phyloP scores from a whole-genome alignment of 2,113 vertebrate species.

The Mesocricetus auratus region DNA sequence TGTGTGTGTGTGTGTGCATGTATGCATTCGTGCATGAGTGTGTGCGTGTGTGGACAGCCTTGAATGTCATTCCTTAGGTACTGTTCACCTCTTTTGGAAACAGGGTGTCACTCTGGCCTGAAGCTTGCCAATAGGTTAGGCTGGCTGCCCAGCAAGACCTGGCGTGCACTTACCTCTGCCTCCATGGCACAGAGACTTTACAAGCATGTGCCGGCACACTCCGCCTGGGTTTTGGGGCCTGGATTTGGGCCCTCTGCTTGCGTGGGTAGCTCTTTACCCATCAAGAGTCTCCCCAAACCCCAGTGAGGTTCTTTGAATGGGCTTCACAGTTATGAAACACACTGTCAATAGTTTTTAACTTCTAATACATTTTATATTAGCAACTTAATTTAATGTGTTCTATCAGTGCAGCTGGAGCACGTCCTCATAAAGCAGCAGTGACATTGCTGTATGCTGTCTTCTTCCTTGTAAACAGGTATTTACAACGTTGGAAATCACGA shows the following conservation, averaged over 20 bases:
- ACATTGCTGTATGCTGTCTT: background rate
- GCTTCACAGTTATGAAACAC: background rate
- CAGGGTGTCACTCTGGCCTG: background rate
- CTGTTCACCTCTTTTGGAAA: background rate
- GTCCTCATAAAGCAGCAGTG: background rate
- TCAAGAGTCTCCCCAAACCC: background rate
- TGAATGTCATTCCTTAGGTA: background rate
- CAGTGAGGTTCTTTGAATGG: background rate
- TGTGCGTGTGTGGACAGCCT: background rate
- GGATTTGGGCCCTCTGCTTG: background rate
- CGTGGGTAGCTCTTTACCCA: background rate
- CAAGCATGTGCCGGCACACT: background rate
- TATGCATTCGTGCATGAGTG: too few relatives aligned
- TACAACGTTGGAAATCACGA: constrained; percentile 94
- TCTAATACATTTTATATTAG: background rate
- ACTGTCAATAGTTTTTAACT: background rate
- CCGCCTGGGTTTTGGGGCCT: background rate
- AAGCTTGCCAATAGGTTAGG: background rate
- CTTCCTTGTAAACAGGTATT: constrained; percentile 89
- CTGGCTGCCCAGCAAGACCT: background rate
- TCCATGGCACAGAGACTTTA: background rate
- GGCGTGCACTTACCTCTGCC: background rate
- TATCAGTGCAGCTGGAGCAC: background rate
- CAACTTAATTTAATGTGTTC: background rate
- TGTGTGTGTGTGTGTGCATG: too few relatives aligned